These are phyloP conservation scores for Calyptomena viridis DNA, from an alignment of 2,113 vertebrate species.

Conservation along the genomic window DNA sequence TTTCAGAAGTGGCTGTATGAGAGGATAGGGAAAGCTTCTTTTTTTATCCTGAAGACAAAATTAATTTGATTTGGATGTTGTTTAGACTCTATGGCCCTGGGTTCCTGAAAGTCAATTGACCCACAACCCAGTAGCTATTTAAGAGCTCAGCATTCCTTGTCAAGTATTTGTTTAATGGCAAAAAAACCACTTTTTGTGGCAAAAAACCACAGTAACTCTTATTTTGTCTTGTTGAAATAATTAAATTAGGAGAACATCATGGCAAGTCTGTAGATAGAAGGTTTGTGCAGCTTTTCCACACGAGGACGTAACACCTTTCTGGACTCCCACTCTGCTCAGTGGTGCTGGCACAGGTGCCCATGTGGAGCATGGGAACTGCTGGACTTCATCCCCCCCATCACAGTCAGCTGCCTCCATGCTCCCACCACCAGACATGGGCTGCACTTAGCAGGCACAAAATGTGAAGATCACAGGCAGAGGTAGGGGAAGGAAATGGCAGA, in stretches of 20 bases:
- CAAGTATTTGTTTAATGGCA: background rate
- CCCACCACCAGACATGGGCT: background rate
- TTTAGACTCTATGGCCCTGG: background rate
- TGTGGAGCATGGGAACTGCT: background rate
- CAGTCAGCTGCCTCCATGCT: background rate
- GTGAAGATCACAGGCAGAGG: background rate
- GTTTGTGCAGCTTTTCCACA: background rate
- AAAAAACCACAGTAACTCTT: background rate
- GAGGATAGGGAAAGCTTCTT: background rate
- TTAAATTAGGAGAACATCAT: background rate
- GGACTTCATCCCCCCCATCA: background rate
- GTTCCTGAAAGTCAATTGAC: background rate
- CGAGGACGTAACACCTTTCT: background rate
- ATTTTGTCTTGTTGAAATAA: background rate
- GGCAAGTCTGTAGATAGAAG: background rate
- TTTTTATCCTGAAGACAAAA: background rate
- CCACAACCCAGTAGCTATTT: background rate
- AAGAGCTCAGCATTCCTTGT: background rate
- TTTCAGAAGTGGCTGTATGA: background rate
- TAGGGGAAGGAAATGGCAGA: background rate
- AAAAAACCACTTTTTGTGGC: conserved; percentile 1
- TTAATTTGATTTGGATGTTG: background rate
- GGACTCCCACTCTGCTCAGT: background rate
- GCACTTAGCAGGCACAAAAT: background rate
- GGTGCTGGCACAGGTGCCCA: rapidly evolving